Conservation (phyloP, 1,140 invertebrate genomes). For the Patella vulgata region DNA sequence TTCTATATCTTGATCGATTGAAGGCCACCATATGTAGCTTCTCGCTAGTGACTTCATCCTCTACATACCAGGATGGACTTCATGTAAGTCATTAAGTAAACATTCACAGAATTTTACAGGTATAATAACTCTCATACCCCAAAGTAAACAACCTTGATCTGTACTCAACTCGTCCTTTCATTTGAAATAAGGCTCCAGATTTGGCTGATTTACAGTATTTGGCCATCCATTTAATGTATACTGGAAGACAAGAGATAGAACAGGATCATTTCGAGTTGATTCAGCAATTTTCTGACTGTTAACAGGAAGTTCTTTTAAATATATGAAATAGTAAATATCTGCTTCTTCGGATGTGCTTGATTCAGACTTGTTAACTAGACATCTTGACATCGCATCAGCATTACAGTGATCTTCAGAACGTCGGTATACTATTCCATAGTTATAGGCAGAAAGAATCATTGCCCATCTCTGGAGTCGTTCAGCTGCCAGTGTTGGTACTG, state of each 20-base stretch:
- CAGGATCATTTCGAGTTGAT: constrained; percentile 22
- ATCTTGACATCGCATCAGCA: constrained; percentile 40
- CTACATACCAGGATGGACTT: too few species aligned
- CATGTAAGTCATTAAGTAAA: too few species aligned
- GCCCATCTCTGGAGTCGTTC: constrained; percentile 56
- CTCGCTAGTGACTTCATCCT: too few species aligned
- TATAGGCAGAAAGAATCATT: constrained; percentile 53
- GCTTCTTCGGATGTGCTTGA: not conserved
- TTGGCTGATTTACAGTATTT: too few species aligned
- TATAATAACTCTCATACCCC: constrained; percentile 23
- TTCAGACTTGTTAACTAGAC: too few species aligned
- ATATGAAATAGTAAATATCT: not conserved
- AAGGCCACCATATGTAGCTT: too few species aligned
- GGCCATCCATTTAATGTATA: too few species aligned
- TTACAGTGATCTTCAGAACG: constrained; percentile 40
- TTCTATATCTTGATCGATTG: constrained; percentile 69
- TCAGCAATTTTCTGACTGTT: too few species aligned
- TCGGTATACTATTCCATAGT: constrained; percentile 57
- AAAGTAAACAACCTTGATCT: constrained; percentile 18
- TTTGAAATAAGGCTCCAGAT: constrained; percentile 29
- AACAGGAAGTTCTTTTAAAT: not conserved
- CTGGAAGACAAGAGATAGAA: too few species aligned
- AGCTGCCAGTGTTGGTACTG: constrained; percentile 43
- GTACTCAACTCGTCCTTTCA: constrained; percentile 9
- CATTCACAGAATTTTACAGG: constrained; percentile 3